phyloP scores from a whole-genome alignment of 2,113 vertebrate genomes.

The Camelus dromedarius region DNA sequence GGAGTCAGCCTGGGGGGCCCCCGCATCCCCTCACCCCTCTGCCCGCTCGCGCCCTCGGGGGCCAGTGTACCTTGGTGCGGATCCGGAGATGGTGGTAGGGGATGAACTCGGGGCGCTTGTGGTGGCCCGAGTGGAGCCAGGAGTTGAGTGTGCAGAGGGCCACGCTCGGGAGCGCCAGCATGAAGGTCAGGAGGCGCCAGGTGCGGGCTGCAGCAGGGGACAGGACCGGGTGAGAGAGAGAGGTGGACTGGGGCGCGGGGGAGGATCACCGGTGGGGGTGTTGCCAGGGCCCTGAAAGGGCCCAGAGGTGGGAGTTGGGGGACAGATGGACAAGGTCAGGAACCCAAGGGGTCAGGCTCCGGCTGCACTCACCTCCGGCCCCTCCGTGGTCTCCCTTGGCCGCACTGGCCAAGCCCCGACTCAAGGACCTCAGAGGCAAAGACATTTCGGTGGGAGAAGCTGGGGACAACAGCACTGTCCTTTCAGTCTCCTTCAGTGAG shows the following conservation, averaged over 20 bases:
- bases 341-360: neutral
- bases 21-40: neutral
- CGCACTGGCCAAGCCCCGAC: slow-evolving; percentile 74
- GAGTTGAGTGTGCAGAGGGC: slow-evolving; percentile 90
- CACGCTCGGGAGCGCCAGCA: slow-evolving; percentile 91
- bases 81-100: slow-evolving; percentile 91
- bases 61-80: slow-evolving; percentile 89
- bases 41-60: neutral
- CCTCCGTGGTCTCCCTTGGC: slow-evolving; percentile 76
- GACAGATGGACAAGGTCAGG: neutral
- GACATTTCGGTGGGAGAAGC: slow-evolving; percentile 51
- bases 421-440: slow-evolving; percentile 59
- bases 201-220: slow-evolving; percentile 85
- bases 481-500: slow-evolving; percentile 49
- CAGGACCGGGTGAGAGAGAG: neutral
- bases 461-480: neutral
- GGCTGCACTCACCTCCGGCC: slow-evolving; percentile 74
- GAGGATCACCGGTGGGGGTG: neutral
- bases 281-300: fast-evolving
- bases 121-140: slow-evolving; percentile 87
- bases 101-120: slow-evolving; percentile 84
- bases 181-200: slow-evolving; percentile 89
- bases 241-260: no score
- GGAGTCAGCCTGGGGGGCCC: neutral
- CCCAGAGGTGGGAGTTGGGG: fast-evolving